Base-by-base conservation (phyloP, 2,113 vertebrate species). In the Paedocypris sp. region DNA sequence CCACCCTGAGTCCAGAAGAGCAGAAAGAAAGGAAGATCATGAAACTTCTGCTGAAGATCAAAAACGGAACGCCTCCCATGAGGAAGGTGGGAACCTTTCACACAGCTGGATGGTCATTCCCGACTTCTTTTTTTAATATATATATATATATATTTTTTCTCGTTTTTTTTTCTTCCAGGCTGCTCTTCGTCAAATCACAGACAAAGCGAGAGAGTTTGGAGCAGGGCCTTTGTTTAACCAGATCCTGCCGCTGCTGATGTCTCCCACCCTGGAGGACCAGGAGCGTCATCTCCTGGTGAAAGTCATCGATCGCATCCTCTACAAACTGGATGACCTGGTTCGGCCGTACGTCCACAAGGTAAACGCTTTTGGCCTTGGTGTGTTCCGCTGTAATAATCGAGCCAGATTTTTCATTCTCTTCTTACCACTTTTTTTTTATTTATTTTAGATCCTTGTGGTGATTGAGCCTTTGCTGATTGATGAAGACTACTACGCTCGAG, bases 11-110 rank as follows among this genome's bases (percentile, higher is more conserved):
- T 74, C 93, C 95, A 0, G 95, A 99, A 73, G 95, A 99, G 36
- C 95, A 99, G 70, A 99, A 99, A 50, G 95, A 99, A 63, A 88
- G 95, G 71, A 99, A 99, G 86, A 99, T 99, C 72, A 99, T 99
- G 95, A 99, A 99, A 65, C 79, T 99, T 47, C 88, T 99, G 66
- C 79, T 99, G 73, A 99, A 99, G 82, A 98, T 99, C 53, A 99
- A 99, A 76, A 99, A 98, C 41, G 95, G 95, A 65, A 99, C 95
- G 2, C 95, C 95, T 41, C 95, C 95, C 38, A 99, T 99, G 95
- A 91, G 95, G 56, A 99, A 99, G 84, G 95, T 94, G 29, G 77
- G 5, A 2, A n/a, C 4, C 4, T 36, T 5, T 13, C 22, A 60
- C 2, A 9, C 12, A 32, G 25, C 19, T 10, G 48, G 2, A 1